Base-by-base conservation (phyloP, 2,797 vertebrate species). In the Urocyon cinereoargenteus region DNA sequence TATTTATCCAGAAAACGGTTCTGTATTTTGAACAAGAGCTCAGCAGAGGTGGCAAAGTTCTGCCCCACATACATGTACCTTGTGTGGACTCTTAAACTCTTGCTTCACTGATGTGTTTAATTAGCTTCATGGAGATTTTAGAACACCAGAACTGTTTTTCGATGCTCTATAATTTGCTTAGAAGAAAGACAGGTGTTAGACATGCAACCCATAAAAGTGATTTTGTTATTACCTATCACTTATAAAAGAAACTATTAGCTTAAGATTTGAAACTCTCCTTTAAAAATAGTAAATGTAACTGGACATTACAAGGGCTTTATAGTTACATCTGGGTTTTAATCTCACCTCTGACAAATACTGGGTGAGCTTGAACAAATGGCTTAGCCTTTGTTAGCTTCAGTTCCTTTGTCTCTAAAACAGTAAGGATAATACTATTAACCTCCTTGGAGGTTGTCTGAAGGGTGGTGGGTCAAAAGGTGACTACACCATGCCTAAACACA, bases 141-240 rank as follows among this genome's bases (percentile, higher is more conserved):
- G 40, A 83, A n/a, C 26, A 81, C 70, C 64, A 91, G 75, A 97
- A 92, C 22, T 72, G 1, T 77, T 51, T 81, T 87, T 92, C 36
- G 92, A 77, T 95, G 26, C 26, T 92, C 59, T 90, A 19, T 66
- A 83, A 84, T n/a, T 91, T 96, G 12, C 34, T 53, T 64, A 94
- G 26, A 83, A 77, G 55, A 79, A 91, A 86, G 73, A 77, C 24
- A 78, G 51, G 9, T 5, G 4, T 89, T 92, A 72, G 49, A 61
- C 26, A 55, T 28, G 12, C 8, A 92, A 84, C 0, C 24, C 86
- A 18, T 53, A 49, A 95, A 57, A 34, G 55, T 26, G 28, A 61
- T 6, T 79, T 45, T 55, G 57, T 78, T 55, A 31, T 78, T 55
- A 31, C 26, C 55, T 66, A 59, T 64, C n/a, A 59, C 45, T 94